A percentile compares a stretch with the other conserved stretches of the same genome.
These are phyloP conservation scores for Eupithecia tripunctaria DNA, from an alignment of 2,888 invertebrate species.

Conservation along the genomic window DNA sequence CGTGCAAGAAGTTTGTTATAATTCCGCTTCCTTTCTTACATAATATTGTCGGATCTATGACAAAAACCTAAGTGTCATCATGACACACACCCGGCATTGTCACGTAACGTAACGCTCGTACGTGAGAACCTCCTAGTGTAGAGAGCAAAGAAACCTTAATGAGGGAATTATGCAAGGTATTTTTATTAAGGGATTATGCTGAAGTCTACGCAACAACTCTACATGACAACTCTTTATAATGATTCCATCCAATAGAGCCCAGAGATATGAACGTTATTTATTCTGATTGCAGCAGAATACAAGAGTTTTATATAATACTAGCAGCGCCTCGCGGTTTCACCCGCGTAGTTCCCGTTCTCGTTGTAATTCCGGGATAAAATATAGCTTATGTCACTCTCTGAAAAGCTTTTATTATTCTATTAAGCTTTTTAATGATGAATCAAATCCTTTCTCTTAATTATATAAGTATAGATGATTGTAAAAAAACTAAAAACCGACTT, in stretches of 20 bases:
- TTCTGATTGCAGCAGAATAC: neutral
- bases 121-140: slow-evolving; percentile 45
- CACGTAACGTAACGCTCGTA: slow-evolving; percentile 44
- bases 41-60: slow-evolving; percentile 17
- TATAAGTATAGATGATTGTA: too few species aligned
- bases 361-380: too few species aligned
- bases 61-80: slow-evolving; percentile 44
- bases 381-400: too few species aligned
- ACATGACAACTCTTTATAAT: neutral
- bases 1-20: slow-evolving; percentile 8
- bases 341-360: too few species aligned
- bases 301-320: neutral
- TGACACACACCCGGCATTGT: slow-evolving; percentile 45
- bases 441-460: too few species aligned
- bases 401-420: too few species aligned
- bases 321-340: too few species aligned
- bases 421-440: too few species aligned
- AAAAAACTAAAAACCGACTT: too few species aligned
- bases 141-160: slow-evolving; percentile 27
- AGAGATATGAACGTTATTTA: neutral
- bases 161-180: slow-evolving; percentile 39
- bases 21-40: slow-evolving; percentile 32
- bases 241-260: neutral
- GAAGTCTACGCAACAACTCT: neutral
- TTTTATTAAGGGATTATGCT: slow-evolving; percentile 4